Conservation (phyloP, 2,113 vertebrate genomes). For the Egretta garzetta region DNA sequence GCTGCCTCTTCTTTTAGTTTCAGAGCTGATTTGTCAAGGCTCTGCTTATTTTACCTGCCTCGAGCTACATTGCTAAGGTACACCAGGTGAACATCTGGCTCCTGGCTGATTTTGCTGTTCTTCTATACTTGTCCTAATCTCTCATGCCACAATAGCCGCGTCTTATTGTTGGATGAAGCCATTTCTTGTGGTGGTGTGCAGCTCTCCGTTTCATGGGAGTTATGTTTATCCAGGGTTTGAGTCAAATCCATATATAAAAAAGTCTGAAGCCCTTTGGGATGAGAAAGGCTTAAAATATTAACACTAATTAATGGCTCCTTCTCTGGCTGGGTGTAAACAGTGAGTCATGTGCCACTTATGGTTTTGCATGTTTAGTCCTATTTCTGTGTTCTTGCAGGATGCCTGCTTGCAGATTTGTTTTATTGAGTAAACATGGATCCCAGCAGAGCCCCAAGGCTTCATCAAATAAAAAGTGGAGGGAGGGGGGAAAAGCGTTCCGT, state of each 20-base stretch:
- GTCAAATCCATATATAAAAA: conserved; percentile 40
- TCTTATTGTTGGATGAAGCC: background rate
- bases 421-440: background rate
- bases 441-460: background rate
- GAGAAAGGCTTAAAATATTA: conserved; percentile 59
- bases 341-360: conserved; percentile 62
- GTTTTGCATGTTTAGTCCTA: conserved; percentile 59
- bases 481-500: background rate
- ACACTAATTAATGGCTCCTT: conserved; percentile 42
- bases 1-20: background rate
- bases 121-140: background rate
- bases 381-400: conserved; percentile 7
- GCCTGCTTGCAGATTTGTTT: conserved; percentile 31
- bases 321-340: conserved; percentile 49
- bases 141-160: accelerated
- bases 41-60: background rate
- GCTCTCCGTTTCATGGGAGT: background rate
- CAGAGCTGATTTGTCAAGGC: background rate
- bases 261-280: background rate
- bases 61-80: accelerated
- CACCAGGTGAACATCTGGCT: background rate
- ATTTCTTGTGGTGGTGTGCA: background rate
- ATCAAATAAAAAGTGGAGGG: background rate
- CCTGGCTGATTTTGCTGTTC: background rate
- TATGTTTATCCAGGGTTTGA: conserved; percentile 19